A percentile compares a stretch with the other conserved stretches of the same genome.
phyloP scores from a whole-genome alignment of 2,888 invertebrate species.

The Tetranychus piercei region DNA sequence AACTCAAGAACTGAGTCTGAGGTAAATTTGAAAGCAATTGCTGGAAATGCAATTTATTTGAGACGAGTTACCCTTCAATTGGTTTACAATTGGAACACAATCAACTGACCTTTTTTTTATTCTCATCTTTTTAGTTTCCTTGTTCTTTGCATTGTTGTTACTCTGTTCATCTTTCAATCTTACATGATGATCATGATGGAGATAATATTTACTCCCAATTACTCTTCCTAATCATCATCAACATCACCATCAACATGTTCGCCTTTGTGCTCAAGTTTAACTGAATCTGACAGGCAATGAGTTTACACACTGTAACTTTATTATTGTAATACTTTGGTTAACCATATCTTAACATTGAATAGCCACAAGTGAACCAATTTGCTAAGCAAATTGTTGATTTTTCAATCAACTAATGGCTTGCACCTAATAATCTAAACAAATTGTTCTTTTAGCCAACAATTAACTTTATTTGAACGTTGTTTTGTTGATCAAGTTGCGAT shows the following conservation, averaged over 20 bases:
- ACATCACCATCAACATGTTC: neutral
- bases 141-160: neutral
- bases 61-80: constrained; percentile 1
- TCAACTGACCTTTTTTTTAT: neutral
- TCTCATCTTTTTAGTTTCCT: neutral
- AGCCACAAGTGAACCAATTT: too few species aligned
- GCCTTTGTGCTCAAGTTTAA: neutral
- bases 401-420: too few species aligned
- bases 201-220: neutral
- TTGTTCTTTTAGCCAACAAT: neutral
- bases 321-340: neutral
- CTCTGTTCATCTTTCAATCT: neutral
- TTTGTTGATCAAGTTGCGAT: neutral
- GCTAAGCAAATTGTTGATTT: too few species aligned
- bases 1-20: neutral
- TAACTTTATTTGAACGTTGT: neutral
- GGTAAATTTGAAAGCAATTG: neutral
- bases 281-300: neutral
- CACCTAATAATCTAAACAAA: neutral
- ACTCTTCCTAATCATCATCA: neutral
- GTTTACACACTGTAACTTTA: neutral
- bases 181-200: neutral
- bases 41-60: neutral
- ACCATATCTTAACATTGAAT: neutral
- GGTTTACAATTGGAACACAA: neutral